Evolutionary conservation across 2,888 invertebrate species (phyloP), one percentile per base, ranked within the genome.

Genomic region (Agrenia bidenticulata): DNA sequence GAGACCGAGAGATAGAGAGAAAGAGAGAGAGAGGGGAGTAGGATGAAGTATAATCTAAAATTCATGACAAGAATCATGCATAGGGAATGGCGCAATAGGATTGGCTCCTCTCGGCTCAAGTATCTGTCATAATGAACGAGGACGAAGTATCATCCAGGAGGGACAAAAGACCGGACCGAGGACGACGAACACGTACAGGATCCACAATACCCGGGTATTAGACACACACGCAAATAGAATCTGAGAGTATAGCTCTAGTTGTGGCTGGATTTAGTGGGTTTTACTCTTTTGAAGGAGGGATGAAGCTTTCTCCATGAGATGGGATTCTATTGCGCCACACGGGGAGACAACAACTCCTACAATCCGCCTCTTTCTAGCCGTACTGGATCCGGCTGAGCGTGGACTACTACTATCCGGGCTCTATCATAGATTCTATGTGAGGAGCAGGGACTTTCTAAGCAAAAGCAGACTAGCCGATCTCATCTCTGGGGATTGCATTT

Each of bases 61-160:
- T 71, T 71, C 68, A 71, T 71, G 61, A 61, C 68, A 63, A 63
- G 70, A 69, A 71, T 71, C 68, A 58, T 58, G 42, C 58, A 58
- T 58, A 42, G 9, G 27, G 9, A 57, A 57, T 57, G 57, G 57
- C 57, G 57, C 39, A 57, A 57, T 17, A 39, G 41, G 57, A 57
- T 41, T 57, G 41, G 57, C 11, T 45, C 45, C 19, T n/a, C 9
- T 45, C 19, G 9, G 4, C 45, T 45, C 15, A 19, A 19, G 9
- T 45, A 45, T 45, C 19, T 45, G 45, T 45, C 15, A 45, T 45
- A 45, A 45, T 15, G 45, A 45, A 45, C 19, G 45, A 32, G 32
- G 32, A 32, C 32, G 32, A 32, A 32, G 32, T 32, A 32, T 32
- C 32, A 32, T 32, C 32, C 32, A 32, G 32, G 32, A 32, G 32